phyloP scores from a whole-genome alignment of 2,797 vertebrate genomes.

The Premnoplex brunnescens region DNA sequence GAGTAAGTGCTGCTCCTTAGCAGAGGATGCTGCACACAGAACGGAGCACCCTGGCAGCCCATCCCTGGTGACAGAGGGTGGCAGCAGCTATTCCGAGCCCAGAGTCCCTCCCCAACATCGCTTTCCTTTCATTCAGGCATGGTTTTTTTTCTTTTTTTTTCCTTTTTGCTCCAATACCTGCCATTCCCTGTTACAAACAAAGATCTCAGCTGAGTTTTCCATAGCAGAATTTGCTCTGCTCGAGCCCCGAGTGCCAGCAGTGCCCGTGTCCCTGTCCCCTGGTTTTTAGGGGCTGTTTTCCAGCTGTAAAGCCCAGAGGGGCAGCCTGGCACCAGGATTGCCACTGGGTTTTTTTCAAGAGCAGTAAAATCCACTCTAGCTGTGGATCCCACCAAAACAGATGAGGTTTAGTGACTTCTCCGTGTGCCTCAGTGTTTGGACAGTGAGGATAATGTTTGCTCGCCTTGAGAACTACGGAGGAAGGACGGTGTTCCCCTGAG shows the following conservation, averaged over 20 bases:
- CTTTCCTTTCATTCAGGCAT: slow-evolving; percentile 24
- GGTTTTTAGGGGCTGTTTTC: not conserved
- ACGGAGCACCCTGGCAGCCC: not conserved
- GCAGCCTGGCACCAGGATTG: not conserved
- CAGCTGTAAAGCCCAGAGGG: not conserved
- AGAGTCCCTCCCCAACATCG: not conserved
- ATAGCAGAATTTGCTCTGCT: slow-evolving; percentile 15
- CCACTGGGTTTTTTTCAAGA: not conserved
- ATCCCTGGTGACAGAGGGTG: not conserved
- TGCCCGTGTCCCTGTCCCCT: too few relatives aligned
- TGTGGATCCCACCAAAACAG: not conserved
- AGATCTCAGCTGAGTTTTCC: slow-evolving; percentile 30
- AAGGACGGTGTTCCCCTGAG: accelerated
- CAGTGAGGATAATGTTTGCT: not conserved
- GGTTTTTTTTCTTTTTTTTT: not conserved
- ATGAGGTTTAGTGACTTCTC: not conserved
- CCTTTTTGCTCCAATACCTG: slow-evolving; percentile 33
- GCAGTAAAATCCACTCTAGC: not conserved
- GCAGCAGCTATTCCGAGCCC: not conserved
- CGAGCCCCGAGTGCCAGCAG: not conserved
- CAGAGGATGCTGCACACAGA: not conserved
- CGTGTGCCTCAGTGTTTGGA: not conserved
- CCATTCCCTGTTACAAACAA: slow-evolving; percentile 20
- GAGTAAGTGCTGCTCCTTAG: not conserved
- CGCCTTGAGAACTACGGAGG: not conserved